Evolutionary conservation across 2,113 vertebrate species (phyloP).

Genomic region (Misgurnus anguillicaudatus): DNA sequence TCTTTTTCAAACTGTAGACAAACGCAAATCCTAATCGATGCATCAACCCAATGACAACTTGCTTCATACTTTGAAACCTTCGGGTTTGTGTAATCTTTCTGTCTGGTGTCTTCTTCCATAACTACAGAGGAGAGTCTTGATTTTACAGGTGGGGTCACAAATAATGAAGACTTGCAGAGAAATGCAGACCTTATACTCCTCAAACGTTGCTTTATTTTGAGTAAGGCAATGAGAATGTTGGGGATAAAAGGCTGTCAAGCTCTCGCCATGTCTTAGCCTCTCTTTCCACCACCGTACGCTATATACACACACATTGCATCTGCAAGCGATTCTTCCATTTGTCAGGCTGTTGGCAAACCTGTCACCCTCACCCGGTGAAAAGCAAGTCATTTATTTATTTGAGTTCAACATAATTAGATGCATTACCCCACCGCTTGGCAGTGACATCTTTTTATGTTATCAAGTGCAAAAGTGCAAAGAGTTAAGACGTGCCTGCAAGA

Average conservation of each 20-base stretch:
- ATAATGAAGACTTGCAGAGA: slow-evolving; percentile 71
- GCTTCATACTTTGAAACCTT: slow-evolving; percentile 57
- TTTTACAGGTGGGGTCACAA: slow-evolving; percentile 74
- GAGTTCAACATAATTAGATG: slow-evolving; percentile 79
- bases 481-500: slow-evolving; percentile 69
- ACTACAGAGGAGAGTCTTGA: slow-evolving; percentile 62
- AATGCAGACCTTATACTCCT: too few species aligned
- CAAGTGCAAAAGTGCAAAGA: slow-evolving; percentile 71
- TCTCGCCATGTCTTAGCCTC: slow-evolving; percentile 66
- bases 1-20: slow-evolving; percentile 38
- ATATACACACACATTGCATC: slow-evolving; percentile 63
- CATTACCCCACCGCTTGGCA: slow-evolving; percentile 66
- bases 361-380: slow-evolving; percentile 76
- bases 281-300: slow-evolving; percentile 61
- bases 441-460: slow-evolving; percentile 76
- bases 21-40: slow-evolving; percentile 55
- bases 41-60: slow-evolving; percentile 59
- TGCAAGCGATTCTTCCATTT: slow-evolving; percentile 65
- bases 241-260: slow-evolving; percentile 73
- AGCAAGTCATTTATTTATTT: slow-evolving; percentile 78
- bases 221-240: slow-evolving; percentile 61
- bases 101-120: slow-evolving; percentile 67
- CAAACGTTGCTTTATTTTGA: slow-evolving; percentile 64
- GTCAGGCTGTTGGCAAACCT: slow-evolving; percentile 75
- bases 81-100: slow-evolving; percentile 60